Conservation (phyloP, 2,797 vertebrate species). For the Miichthys miiuy region DNA sequence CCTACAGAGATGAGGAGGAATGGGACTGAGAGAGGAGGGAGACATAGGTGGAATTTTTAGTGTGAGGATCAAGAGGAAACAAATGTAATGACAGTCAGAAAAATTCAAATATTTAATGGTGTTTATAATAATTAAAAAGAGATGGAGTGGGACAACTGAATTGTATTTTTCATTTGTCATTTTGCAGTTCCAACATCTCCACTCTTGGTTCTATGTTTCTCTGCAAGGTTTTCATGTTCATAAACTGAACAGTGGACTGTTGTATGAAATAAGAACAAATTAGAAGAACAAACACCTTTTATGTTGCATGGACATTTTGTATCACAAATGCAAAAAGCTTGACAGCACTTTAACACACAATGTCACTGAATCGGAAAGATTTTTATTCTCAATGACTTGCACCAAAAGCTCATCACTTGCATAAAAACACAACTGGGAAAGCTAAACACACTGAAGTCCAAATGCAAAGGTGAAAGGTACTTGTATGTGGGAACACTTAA, state of each 20-base stretch:
- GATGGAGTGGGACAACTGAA: constrained; percentile 9
- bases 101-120: constrained; percentile 19
- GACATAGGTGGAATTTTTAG: neutral
- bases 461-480: no score
- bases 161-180: constrained; percentile 3
- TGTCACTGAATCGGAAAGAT: neutral
- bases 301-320: neutral
- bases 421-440: neutral
- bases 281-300: neutral
- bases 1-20: constrained; percentile 90
- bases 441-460: neutral
- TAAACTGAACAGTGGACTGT: neutral
- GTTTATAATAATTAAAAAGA: constrained; percentile 31
- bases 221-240: constrained; percentile 5
- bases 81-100: neutral
- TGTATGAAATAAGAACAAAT: constrained; percentile 7
- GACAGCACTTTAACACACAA: neutral
- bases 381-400: neutral
- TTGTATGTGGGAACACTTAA: neutral
- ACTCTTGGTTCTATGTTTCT: constrained; percentile 9
- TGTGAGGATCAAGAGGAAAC: constrained; percentile 4
- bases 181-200: constrained; percentile 4
- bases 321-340: neutral
- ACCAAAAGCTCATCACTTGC: neutral
- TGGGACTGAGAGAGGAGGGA: constrained; percentile 86